Conservation (phyloP, 2,113 vertebrate species). For the Periophthalmodon schlosseri region DNA sequence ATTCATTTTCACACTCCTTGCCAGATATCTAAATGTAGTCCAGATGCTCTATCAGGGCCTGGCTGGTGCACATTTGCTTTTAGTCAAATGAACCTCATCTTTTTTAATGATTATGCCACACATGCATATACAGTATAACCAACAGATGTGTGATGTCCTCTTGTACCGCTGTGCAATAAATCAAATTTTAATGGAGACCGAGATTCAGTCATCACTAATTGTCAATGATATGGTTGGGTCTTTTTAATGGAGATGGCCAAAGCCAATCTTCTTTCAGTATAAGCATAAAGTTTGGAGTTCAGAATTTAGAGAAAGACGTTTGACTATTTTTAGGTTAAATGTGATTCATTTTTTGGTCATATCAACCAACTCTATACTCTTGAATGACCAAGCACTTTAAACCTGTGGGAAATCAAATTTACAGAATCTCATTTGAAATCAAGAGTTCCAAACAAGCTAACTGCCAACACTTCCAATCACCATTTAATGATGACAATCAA, state of each 20-base stretch:
- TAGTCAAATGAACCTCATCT: neutral
- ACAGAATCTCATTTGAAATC: conserved; percentile 10
- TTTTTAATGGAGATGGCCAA: too few relatives aligned
- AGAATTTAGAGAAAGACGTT: too few relatives aligned
- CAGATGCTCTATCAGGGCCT: conserved; percentile 6
- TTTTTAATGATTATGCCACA: conserved; percentile 4
- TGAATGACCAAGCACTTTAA: conserved; percentile 14
- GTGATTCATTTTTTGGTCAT: too few relatives aligned
- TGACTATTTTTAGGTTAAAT: too few relatives aligned
- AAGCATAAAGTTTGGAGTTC: too few relatives aligned
- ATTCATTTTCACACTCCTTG: conserved; percentile 2
- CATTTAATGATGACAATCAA: neutral
- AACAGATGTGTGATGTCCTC: conserved; percentile 8
- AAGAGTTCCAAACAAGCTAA: neutral
- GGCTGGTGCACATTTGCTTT: conserved; percentile 6
- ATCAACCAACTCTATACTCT: neutral
- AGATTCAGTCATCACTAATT: too few relatives aligned
- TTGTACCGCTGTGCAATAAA: neutral
- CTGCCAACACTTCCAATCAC: conserved; percentile 7
- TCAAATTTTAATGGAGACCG: too few relatives aligned
- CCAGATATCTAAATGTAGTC: conserved; percentile 7
- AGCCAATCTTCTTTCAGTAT: too few relatives aligned
- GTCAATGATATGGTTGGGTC: too few relatives aligned
- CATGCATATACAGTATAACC: conserved; percentile 2
- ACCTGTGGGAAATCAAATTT: conserved; percentile 10